Evolutionary conservation across 2,113 vertebrate genomes (phyloP), one percentile per base, ranked within the genome.

Genomic region (Miniopterus natalensis): DNA sequence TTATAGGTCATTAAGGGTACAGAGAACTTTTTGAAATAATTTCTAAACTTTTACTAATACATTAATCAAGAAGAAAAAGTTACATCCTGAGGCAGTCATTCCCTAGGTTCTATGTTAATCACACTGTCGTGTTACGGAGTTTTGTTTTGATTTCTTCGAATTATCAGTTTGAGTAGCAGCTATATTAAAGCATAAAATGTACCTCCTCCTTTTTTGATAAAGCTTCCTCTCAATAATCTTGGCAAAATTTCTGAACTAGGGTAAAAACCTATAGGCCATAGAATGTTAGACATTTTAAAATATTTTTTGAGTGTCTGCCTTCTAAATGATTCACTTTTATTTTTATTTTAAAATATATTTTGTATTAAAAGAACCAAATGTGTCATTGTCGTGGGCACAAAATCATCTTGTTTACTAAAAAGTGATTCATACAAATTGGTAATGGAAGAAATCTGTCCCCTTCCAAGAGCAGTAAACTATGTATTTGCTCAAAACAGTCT

Each of bases 351-450:
- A 93, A 95, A 86, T 40, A 77, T 94, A 91, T 49, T 94, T 94
- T 90, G n/a, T 80, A 77, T 95, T 88, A 95, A 96, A 94, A 96
- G 77, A 95, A 92, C 27, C 70, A 94, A 87, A 92, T 95, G 79
- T 95, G 94, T 79, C 96, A 90, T 79, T 94, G 49, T 83, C 13
- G 5, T 88, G 95, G 81, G 92, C 73, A 95, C 63, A 96, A 74
- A 96, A 85, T 90, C 87, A 97, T 87, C 75, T 92, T 93, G 83
- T 86, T 96, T 97, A 91, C 95, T 94, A 88, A 75, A 92, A 96
- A 95, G 36, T 96, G 95, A 98, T 94, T 97, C 96, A 97, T 94
- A 89, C 94, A 96, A 91, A 84, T 95, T 94, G 96, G 80, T 95
- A 94, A 96, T 93, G 51, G 84, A 97, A 95, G 86, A 97, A 94